phyloP scores from a whole-genome alignment of 2,113 vertebrate genomes.

The Tetraodon nigroviridis region DNA sequence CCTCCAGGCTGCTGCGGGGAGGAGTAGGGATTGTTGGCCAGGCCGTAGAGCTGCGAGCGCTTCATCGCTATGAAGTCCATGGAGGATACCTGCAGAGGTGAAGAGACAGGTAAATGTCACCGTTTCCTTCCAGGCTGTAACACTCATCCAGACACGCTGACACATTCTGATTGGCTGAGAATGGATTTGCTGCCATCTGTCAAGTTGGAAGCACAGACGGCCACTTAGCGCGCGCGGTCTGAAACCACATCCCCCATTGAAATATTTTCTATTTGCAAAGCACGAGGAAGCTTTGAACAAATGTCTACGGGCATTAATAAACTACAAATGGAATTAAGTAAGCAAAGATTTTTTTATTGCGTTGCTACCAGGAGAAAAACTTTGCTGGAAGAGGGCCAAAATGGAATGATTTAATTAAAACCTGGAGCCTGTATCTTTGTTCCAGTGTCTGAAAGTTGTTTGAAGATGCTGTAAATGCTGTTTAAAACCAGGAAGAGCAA shows the following conservation, averaged over 20 bases:
- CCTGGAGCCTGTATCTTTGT: conserved; percentile 45
- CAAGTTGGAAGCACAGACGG: conserved; percentile 37
- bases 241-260: conserved; percentile 35
- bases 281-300: conserved; percentile 51
- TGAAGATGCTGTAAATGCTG: conserved; percentile 51
- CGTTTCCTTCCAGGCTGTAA: background rate
- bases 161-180: conserved; percentile 15
- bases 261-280: conserved; percentile 44
- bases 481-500: conserved; percentile 52
- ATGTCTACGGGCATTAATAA: conserved; percentile 52
- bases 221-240: conserved; percentile 40
- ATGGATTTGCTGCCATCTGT: conserved; percentile 29
- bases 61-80: conserved; percentile 98
- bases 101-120: background rate
- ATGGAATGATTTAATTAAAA: conserved; percentile 60
- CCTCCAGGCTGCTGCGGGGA: conserved; percentile 80
- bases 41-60: conserved; percentile 90
- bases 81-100: conserved; percentile 1
- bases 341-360: conserved; percentile 57
- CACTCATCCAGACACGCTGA: conserved; percentile 7
- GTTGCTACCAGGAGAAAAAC: conserved; percentile 25
- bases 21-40: conserved; percentile 87
- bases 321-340: conserved; percentile 48
- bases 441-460: conserved; percentile 50
- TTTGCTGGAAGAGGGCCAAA: conserved; percentile 49